A percentile compares a stretch with the other conserved stretches of the same genome.
Conservation (phyloP, 2,888 invertebrate species). For the Synergus japonicus region DNA sequence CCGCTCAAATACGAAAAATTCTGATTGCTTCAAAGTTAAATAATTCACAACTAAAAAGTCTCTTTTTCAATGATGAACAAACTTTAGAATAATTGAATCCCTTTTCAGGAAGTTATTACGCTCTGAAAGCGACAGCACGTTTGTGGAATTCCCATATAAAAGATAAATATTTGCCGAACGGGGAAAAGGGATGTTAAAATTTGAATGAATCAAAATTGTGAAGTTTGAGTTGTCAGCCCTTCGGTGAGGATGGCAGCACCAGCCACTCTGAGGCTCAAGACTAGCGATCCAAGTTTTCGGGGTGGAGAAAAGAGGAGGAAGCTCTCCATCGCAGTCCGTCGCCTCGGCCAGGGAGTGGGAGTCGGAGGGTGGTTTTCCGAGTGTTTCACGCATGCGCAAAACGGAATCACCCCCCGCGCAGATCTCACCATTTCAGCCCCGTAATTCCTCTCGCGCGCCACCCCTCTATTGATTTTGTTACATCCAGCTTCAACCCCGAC, state of each 20-base stretch:
- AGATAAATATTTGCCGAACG: too few relatives aligned
- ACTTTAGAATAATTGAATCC: too few relatives aligned
- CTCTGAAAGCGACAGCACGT: too few relatives aligned
- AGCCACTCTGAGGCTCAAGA: slow-evolving; percentile 43
- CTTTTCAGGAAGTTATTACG: too few relatives aligned
- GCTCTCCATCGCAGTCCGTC: slow-evolving; percentile 76
- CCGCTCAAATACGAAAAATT: too few relatives aligned
- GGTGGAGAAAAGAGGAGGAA: slow-evolving; percentile 62
- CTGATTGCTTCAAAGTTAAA: too few relatives aligned
- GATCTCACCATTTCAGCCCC: slow-evolving; percentile 60
- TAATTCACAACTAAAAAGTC: too few relatives aligned
- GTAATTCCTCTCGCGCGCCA: slow-evolving; percentile 72
- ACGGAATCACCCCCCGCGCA: slow-evolving; percentile 60
- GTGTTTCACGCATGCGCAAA: slow-evolving; percentile 65
- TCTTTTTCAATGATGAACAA: too few relatives aligned
- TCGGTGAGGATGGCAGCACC: slow-evolving; percentile 57
- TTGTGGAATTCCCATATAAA: too few relatives aligned
- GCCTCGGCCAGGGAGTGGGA: slow-evolving; percentile 78
- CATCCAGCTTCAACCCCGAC: slow-evolving; percentile 75
- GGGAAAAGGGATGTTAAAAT: neutral
- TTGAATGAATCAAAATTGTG: neutral
- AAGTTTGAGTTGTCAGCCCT: neutral
- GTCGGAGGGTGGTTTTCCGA: slow-evolving; percentile 74
- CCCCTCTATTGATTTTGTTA: slow-evolving; percentile 78
- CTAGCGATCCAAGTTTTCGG: slow-evolving; percentile 43